phyloP scores from a whole-genome alignment of 2,113 vertebrate genomes.

The Mus musculus region GRCm39 chr6:145927501-145928000 shows the following conservation, averaged over 20 bases:
- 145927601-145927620: no score
- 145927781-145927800: slow-evolving; percentile 27
- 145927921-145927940: background rate
- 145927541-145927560: background rate
- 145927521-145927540: no score
- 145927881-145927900: background rate
- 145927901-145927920: background rate
- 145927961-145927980: background rate
- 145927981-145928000: background rate
- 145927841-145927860: background rate
- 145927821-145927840: background rate
- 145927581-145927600: no score
- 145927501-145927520: background rate
- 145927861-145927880: background rate
- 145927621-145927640: background rate
- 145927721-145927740: background rate
- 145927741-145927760: background rate
- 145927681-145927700: background rate
- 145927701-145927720: background rate
- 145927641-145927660: background rate
- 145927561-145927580: background rate
- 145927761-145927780: background rate
- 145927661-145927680: background rate
- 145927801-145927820: slow-evolving; percentile 15
- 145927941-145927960: background rate